Conservation (phyloP, 2,797 vertebrate species). For the Sebastes iracundus region DNA sequence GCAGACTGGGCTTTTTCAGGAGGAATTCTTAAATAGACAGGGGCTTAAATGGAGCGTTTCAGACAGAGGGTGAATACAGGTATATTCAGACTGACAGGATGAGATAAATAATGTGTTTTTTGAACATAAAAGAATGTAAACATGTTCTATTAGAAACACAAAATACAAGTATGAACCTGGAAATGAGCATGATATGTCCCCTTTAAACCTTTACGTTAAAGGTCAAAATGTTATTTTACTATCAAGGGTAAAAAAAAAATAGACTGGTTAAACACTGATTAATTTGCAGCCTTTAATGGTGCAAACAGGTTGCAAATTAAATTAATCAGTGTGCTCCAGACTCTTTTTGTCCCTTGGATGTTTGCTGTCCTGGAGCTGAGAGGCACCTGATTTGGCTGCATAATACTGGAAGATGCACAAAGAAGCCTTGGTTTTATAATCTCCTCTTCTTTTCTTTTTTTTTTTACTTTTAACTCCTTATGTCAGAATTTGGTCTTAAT, state of each 20-base stretch:
- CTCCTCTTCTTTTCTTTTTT: background rate
- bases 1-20: too few relatives aligned
- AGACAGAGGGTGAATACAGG: too few relatives aligned
- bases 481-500: background rate
- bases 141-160: too few relatives aligned
- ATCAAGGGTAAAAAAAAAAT: too few relatives aligned
- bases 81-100: too few relatives aligned
- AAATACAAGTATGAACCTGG: too few relatives aligned
- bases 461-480: background rate
- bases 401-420: background rate
- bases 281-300: background rate
- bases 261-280: too few relatives aligned
- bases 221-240: background rate
- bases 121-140: too few relatives aligned
- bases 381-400: background rate
- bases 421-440: background rate
- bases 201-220: background rate
- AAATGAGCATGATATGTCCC: too few relatives aligned
- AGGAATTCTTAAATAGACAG: too few relatives aligned
- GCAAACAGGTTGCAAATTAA: background rate
- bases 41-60: too few relatives aligned
- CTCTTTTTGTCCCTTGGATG: background rate
- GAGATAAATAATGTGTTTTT: too few relatives aligned
- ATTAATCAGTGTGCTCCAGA: background rate
- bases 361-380: background rate